Evolutionary conservation across 2,888 invertebrate genomes (phyloP), one percentile per base, ranked within the genome.

Genomic region (Drosophila cognata): DNA sequence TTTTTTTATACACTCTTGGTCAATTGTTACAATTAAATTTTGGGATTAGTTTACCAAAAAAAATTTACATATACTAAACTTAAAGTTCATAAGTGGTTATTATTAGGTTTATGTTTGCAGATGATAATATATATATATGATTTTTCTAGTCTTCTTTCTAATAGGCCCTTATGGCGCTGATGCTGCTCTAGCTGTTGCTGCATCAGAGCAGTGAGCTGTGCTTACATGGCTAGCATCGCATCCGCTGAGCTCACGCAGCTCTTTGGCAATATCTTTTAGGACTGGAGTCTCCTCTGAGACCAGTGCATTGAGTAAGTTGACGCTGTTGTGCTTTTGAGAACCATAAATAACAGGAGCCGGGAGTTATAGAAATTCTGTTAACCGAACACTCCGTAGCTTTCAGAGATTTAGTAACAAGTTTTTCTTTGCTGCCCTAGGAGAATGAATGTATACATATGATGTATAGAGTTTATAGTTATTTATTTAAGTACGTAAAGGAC

Each of bases 201-300:
- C 18, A 55, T n/a, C 33, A 52, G 31, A 52, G 52, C 52, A 52
- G 21, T 52, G 29, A 52, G 52, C 52, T 33, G n/a, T n/a, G 31
- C 51, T 52, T 18, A 13, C 55, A 36, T 36, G 36, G 55, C 18
- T 38, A 36, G 28, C 28, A 38, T 16, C 25, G 18, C 56, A 13
- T 41, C 28, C 56, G 38, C 38, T 21, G 38, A 41, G 56, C 57
- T 21, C 16, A 16, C n/a, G 57, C 57, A 41, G 56, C 41, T 41
- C 41, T 31, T 41, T 41, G 56, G 29, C 56, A 18, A 29, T 41
- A 56, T 56, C 53, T 35, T 53, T 57, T 57, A 57, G 43, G 21
- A 57, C 31, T 6, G 57, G 21, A 57, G 11, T 43, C 43, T 57
- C 21, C 21, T 16, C 57, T 41, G 57, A 21, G 21, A 41, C 41